These are phyloP conservation scores for Pseudois nayaur DNA, from an alignment of 2,113 vertebrate species.

Conservation along the genomic window DNA sequence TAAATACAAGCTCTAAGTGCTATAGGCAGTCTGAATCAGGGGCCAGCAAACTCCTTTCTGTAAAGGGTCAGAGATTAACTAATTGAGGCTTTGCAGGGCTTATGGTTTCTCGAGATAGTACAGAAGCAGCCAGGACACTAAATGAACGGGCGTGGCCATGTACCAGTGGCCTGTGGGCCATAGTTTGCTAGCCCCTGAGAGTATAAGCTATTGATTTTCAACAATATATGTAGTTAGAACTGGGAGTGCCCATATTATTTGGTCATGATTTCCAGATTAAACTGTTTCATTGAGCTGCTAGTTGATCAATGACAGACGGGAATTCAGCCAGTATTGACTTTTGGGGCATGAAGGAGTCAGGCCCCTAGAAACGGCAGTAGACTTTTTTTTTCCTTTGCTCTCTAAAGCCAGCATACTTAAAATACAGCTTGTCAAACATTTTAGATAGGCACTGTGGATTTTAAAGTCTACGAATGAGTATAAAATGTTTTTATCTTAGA, in stretches of 20 bases:
- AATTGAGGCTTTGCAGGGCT: too few relatives aligned
- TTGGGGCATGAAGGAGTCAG: not conserved
- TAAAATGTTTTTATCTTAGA: not conserved
- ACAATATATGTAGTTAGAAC: not conserved
- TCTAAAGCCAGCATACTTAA: not conserved
- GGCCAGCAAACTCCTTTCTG: not conserved
- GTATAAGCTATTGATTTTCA: not conserved
- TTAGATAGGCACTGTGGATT: not conserved
- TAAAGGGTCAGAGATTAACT: not conserved
- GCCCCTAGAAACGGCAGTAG: not conserved
- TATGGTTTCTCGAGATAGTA: fast-evolving
- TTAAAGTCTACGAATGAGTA: not conserved
- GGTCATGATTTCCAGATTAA: not conserved
- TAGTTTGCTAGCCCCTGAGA: not conserved
- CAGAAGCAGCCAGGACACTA: not conserved
- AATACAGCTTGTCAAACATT: not conserved
- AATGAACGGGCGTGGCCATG: not conserved
- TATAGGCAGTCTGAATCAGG: not conserved
- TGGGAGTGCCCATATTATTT: not conserved
- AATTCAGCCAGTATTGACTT: constrained; percentile 1
- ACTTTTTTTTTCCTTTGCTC: not conserved
- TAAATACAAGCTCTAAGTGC: not conserved
- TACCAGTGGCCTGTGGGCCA: not conserved
- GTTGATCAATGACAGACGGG: not conserved
- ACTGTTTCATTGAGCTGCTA: not conserved